Evolutionary conservation across 2,113 vertebrate genomes (phyloP).

Genomic region (Amphiprion percula): DNA sequence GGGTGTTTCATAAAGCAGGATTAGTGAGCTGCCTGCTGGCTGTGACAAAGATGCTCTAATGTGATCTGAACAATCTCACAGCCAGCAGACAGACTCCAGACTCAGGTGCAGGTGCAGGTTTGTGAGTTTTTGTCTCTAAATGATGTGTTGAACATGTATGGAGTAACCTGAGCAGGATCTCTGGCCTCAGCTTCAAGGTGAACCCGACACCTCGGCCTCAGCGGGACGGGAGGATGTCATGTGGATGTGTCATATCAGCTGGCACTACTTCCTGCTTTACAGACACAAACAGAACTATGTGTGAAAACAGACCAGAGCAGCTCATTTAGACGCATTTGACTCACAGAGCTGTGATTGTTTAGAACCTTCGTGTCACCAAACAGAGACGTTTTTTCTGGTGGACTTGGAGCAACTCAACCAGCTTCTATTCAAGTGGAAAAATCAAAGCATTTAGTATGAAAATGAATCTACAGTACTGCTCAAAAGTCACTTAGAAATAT

Average conservation of each 20-base stretch:
- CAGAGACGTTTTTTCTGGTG: not conserved
- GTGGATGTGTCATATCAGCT: conserved; percentile 36
- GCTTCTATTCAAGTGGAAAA: not conserved
- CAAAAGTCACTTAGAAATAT: too few species aligned
- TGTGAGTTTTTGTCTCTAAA: not conserved
- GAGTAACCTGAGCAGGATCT: not conserved
- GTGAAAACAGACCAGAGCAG: conserved; percentile 10
- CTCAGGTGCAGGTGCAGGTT: not conserved
- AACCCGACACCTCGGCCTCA: conserved; percentile 28
- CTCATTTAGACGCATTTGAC: not conserved
- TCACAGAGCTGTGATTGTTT: not conserved
- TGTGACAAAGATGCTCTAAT: not conserved
- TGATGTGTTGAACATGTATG: not conserved
- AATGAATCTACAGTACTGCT: not conserved
- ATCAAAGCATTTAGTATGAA: not conserved
- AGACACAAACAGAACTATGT: not conserved
- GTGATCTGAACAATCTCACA: conserved; percentile 9
- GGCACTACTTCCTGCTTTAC: conserved; percentile 18
- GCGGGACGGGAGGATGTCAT: conserved; percentile 29
- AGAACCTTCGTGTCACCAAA: not conserved
- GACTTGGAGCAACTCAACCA: not conserved
- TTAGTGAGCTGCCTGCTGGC: not conserved
- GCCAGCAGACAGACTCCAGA: not conserved
- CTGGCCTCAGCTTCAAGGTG: conserved; percentile 43
- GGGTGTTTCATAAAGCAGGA: conserved; percentile 21